Evolutionary conservation across 2,888 invertebrate genomes (phyloP).

Genomic region (Agapostemon virescens): DNA sequence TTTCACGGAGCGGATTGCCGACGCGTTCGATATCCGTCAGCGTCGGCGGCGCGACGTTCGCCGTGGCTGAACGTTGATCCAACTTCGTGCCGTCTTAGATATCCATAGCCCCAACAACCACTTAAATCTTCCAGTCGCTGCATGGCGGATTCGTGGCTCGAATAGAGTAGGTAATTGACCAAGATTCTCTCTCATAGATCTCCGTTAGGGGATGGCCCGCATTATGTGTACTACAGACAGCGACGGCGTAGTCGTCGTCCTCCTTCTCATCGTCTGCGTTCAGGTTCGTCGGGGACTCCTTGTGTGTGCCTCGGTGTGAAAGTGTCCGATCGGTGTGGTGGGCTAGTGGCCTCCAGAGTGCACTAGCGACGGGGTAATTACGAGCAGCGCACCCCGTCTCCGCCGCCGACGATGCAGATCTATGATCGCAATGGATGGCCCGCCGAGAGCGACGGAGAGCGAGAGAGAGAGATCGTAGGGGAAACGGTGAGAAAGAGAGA

Average conservation of each 20-base stretch:
- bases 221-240: conserved; percentile 54
- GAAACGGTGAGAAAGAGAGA: neutral
- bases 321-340: conserved; percentile 58
- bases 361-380: conserved; percentile 75
- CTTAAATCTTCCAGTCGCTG: conserved; percentile 52
- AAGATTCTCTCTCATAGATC: conserved; percentile 67
- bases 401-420: conserved; percentile 72
- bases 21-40: conserved; percentile 31
- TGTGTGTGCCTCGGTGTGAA: conserved; percentile 50
- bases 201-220: conserved; percentile 63
- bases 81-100: conserved; percentile 41
- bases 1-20: conserved; percentile 14
- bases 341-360: conserved; percentile 70
- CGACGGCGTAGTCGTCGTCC: neutral
- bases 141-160: conserved; percentile 53
- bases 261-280: conserved; percentile 20
- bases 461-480: neutral
- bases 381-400: conserved; percentile 67
- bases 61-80: conserved; percentile 1
- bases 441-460: conserved; percentile 19
- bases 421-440: conserved; percentile 73
- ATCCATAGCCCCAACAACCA: conserved; percentile 55
- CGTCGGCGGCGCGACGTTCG: conserved; percentile 25
- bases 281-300: conserved; percentile 16
- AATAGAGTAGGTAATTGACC: conserved; percentile 67